Percentiles rank a stretch among this genome's conserved stretches.
These are phyloP conservation scores for Siphlonurus alternatus DNA, from an alignment of 2,888 invertebrate species.

Conservation along the genomic window DNA sequence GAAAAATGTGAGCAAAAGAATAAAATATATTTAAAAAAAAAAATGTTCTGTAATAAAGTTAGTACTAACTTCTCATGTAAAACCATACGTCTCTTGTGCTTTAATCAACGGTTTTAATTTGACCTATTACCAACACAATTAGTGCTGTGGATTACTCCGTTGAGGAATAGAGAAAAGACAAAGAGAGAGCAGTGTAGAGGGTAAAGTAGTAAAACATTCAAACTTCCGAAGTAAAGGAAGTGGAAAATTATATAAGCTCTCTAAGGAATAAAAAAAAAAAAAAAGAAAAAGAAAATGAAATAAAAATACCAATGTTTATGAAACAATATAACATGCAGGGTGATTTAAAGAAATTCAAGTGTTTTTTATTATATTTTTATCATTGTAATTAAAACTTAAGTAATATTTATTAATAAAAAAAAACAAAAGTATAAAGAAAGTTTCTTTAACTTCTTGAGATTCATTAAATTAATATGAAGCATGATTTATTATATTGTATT, in stretches of 20 bases:
- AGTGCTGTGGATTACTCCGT: conserved; percentile 1
- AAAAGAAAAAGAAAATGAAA: background rate
- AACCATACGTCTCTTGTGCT: background rate
- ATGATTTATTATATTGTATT: no score
- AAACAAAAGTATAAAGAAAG: no score
- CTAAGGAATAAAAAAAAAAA: background rate
- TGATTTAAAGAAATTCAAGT: background rate
- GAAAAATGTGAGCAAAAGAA: no score
- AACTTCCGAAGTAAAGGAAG: background rate
- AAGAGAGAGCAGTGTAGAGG: conserved; percentile 15
- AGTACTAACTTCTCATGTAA: background rate
- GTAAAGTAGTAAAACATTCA: conserved; percentile 1
- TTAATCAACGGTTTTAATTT: conserved; percentile 4
- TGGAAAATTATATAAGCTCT: conserved; percentile 1
- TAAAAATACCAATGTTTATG: background rate
- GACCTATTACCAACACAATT: conserved; percentile 5
- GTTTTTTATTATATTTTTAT: no score
- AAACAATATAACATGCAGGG: background rate
- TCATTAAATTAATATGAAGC: no score
- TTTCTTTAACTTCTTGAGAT: no score
- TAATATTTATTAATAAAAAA: no score
- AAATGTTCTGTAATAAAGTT: no score
- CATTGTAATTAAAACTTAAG: no score
- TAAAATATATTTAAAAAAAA: no score
- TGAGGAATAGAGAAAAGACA: conserved; percentile 5